Conservation (phyloP, 1,140 invertebrate species). For the Hesperophylax magnus region DNA sequence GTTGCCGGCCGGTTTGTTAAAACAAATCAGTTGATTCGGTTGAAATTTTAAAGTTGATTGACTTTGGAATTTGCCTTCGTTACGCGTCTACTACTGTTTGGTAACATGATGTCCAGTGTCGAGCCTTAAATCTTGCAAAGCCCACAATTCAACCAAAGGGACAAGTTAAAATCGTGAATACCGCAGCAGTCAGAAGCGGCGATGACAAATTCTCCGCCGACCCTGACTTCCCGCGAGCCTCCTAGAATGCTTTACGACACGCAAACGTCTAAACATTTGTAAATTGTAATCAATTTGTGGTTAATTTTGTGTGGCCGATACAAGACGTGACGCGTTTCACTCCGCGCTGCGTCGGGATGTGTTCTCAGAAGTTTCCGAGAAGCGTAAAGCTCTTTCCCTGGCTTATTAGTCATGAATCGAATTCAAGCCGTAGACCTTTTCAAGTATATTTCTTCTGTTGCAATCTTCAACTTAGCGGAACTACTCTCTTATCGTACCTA, state of each 20-base stretch:
- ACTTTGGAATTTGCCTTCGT: no score
- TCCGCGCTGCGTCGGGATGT: neutral
- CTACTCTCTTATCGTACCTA: no score
- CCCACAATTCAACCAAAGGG: constrained; percentile 12
- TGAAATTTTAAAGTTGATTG: no score
- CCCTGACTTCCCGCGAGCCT: neutral
- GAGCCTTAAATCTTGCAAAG: constrained; percentile 4
- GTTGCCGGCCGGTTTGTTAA: no score
- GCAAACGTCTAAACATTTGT: constrained; percentile 52
- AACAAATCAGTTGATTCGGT: no score
- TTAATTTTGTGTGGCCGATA: constrained; percentile 42
- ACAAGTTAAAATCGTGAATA: constrained; percentile 25
- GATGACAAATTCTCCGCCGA: constrained; percentile 53
- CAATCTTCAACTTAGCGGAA: no score
- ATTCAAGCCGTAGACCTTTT: no score
- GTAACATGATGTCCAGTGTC: neutral
- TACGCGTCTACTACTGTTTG: no score
- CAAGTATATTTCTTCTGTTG: no score
- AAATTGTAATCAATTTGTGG: constrained; percentile 50
- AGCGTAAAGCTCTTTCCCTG: no score
- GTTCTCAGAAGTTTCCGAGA: neutral
- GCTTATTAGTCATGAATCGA: no score
- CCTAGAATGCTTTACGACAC: constrained; percentile 50
- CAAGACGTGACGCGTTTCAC: constrained; percentile 11
- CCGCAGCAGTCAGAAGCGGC: constrained; percentile 12